Conservation (phyloP, 1,140 invertebrate species). For the Macrobrachium rosenbergii region DNA sequence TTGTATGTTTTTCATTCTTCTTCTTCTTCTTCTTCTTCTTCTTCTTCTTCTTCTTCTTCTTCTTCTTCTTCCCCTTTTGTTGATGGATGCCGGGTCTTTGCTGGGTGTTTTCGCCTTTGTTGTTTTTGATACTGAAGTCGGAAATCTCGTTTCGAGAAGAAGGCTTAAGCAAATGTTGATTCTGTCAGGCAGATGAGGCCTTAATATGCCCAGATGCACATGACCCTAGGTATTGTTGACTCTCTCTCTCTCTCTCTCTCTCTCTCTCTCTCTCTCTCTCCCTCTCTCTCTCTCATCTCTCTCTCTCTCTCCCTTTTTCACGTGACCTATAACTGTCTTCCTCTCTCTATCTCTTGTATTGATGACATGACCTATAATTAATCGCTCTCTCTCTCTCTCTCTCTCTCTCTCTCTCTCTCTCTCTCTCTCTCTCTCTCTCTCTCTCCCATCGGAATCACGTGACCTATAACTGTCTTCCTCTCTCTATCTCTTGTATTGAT, state of each 20-base stretch:
- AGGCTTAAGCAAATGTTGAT: slow-evolving; percentile 2
- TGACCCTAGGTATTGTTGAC: neutral
- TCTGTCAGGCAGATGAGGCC: neutral
- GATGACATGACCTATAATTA: neutral
- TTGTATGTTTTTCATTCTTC: neutral
- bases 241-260: neutral
- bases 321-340: neutral
- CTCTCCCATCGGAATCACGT: neutral
- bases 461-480: neutral
- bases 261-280: neutral
- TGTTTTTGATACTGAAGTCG: too few relatives aligned
- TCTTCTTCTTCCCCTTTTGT: neutral
- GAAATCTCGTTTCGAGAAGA: neutral
- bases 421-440: neutral
- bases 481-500: neutral
- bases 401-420: slow-evolving; percentile 2
- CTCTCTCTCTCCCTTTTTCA: neutral
- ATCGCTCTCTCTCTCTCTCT: slow-evolving; percentile 4
- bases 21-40: neutral
- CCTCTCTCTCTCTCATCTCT: neutral
- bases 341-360: neutral
- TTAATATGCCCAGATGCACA: neutral
- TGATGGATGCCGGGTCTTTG: too few relatives aligned
- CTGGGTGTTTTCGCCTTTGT: too few relatives aligned
- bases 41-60: neutral